Conservation (phyloP, 2,888 invertebrate genomes). For the Onthophagus sagittarius region DNA sequence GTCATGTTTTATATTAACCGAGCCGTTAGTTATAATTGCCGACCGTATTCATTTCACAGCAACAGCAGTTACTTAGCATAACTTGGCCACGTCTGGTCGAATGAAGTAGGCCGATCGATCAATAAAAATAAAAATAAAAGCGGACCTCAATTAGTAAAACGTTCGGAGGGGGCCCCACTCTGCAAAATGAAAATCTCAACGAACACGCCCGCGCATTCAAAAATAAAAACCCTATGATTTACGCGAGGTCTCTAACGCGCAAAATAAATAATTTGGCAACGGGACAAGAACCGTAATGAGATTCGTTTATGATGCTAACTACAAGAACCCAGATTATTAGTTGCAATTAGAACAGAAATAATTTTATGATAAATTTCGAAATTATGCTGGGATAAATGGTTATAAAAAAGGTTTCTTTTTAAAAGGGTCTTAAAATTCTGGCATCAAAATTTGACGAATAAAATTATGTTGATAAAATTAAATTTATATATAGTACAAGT, state of each 20-base stretch:
- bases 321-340: constrained; percentile 2
- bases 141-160: neutral
- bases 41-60: neutral
- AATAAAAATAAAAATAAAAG: neutral
- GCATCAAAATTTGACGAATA: neutral
- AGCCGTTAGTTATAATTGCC: neutral
- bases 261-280: constrained; percentile 26
- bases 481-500: neutral
- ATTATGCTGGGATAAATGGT: neutral
- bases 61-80: neutral
- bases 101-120: neutral
- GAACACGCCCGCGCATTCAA: constrained; percentile 22
- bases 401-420: neutral
- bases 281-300: constrained; percentile 22
- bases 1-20: neutral
- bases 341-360: neutral
- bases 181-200: neutral
- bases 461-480: neutral
- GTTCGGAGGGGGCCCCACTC: neutral
- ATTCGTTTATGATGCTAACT: constrained; percentile 21
- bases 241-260: constrained; percentile 24
- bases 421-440: neutral
- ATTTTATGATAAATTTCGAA: neutral
- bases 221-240: constrained; percentile 25
- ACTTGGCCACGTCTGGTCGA: neutral